phyloP scores from a whole-genome alignment of 2,888 invertebrate species.

The Apotomis capreana region DNA sequence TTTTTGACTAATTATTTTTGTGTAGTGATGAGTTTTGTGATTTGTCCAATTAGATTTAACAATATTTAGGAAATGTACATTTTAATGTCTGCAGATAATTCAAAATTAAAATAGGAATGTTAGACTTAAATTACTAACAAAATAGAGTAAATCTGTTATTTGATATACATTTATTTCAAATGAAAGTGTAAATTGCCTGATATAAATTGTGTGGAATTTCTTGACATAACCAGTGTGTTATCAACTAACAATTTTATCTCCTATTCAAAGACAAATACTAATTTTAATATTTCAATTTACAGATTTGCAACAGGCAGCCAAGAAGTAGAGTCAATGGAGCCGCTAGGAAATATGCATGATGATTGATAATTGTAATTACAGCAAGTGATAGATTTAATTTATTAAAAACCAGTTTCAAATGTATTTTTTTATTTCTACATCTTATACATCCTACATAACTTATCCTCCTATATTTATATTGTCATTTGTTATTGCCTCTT shows the following conservation, averaged over 20 bases:
- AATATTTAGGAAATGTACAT: neutral
- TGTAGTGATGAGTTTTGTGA: conserved; percentile 7
- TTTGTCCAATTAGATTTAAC: conserved; percentile 4
- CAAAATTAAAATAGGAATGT: neutral
- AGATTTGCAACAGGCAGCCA: conserved; percentile 61
- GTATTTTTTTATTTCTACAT: conserved; percentile 21
- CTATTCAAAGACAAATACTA: conserved; percentile 1
- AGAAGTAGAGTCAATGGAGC: conserved; percentile 55
- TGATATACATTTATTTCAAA: too few relatives aligned
- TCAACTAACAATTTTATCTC: conserved; percentile 14
- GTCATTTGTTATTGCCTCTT: too few relatives aligned
- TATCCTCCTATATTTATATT: too few relatives aligned
- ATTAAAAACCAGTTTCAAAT: conserved; percentile 47
- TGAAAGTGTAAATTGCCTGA: conserved; percentile 4
- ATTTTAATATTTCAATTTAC: conserved; percentile 42
- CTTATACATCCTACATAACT: neutral
- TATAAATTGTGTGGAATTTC: neutral
- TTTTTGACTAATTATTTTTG: neutral
- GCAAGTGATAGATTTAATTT: conserved; percentile 56
- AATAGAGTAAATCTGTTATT: neutral
- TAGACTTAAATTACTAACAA: conserved; percentile 15
- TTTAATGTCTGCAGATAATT: neutral
- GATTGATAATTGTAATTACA: conserved; percentile 55
- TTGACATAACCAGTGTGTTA: conserved; percentile 7
- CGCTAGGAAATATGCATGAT: conserved; percentile 59